Evolutionary conservation across 1,140 invertebrate species (phyloP), one percentile per base, ranked within the genome.

Genomic region (Drosophila arizonae): DNA sequence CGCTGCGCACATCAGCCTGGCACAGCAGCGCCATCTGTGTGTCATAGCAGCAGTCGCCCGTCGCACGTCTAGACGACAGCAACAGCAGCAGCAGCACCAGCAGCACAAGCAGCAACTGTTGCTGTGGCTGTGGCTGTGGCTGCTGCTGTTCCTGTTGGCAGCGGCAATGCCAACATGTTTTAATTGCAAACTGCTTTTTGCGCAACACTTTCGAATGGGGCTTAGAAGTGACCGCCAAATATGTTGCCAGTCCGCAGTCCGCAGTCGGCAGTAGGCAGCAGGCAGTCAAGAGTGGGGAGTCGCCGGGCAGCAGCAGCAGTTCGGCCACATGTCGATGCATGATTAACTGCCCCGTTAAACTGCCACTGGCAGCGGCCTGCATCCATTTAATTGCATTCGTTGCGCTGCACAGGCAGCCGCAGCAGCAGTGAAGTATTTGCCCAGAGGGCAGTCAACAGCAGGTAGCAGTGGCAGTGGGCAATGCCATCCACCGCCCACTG

Each of bases 141-240:
- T 62, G 36, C 75, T 56, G 63, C 43, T 57, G 61, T 45, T 50
- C 50, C 26, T 51, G 58, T 36, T 39, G 57, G 72, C 52, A 48
- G 65, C 46, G 21, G 55, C 55, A 57, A 57, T 69, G 70, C 51
- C 82, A 77, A 88, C 84, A 78, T 88, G 84, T 87, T 87, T 87
- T 87, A 87, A 87, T 87, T 88, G 84, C 84, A 81, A 82, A 78
- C 73, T 78, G 82, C 79, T 79, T 88, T 87, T 87, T 77, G 84
- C 84, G 77, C 84, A 88, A 88, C 84, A 88, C 84, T 88, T 88
- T 88, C 84, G 84, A 79, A 74, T 72, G 79, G 60, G 60, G 63
- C 79, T 88, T 88, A 86, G 81, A 88, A 88, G 84, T 88, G 84
- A 88, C 84, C 84, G 84, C 84, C 84, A 88, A 88, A 87, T 62